These are phyloP conservation scores for Anhinga rufa DNA, from an alignment of 2,113 vertebrate species.

Conservation along the genomic window DNA sequence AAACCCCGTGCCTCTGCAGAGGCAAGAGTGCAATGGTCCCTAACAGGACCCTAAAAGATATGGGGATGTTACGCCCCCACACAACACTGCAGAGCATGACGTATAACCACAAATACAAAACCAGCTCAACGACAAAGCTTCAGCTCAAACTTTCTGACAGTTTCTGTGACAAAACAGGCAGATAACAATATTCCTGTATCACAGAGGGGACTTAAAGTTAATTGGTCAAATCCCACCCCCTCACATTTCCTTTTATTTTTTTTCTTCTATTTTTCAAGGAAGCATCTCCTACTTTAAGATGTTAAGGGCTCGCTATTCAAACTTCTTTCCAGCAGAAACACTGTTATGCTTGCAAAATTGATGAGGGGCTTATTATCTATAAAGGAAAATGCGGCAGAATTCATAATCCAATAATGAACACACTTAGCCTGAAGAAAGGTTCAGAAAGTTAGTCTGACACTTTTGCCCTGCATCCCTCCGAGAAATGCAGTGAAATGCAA, in stretches of 20 bases:
- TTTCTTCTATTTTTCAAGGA: not conserved
- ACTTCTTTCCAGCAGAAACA: not conserved
- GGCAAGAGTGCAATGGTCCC: not conserved
- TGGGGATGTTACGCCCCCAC: not conserved
- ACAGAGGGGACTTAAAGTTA: not conserved
- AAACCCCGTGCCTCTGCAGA: not conserved
- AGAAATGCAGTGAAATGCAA: constrained; percentile 58
- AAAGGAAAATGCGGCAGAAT: not conserved
- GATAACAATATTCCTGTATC: not conserved
- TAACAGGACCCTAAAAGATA: not conserved
- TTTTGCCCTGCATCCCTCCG: not conserved
- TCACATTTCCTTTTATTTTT: not conserved
- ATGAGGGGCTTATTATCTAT: not conserved
- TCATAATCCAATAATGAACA: not conserved
- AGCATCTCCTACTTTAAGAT: not conserved
- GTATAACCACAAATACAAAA: not conserved
- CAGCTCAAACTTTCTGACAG: not conserved
- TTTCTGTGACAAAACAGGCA: not conserved
- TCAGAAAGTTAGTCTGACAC: constrained; percentile 39
- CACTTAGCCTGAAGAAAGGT: not conserved
- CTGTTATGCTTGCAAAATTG: not conserved
- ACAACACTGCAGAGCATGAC: not conserved
- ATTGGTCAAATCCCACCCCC: not conserved
- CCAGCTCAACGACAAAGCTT: not conserved
- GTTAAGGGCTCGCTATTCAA: not conserved